Conservation (phyloP, 2,113 vertebrate genomes). For the Paracanthobrama guichenoti region DNA sequence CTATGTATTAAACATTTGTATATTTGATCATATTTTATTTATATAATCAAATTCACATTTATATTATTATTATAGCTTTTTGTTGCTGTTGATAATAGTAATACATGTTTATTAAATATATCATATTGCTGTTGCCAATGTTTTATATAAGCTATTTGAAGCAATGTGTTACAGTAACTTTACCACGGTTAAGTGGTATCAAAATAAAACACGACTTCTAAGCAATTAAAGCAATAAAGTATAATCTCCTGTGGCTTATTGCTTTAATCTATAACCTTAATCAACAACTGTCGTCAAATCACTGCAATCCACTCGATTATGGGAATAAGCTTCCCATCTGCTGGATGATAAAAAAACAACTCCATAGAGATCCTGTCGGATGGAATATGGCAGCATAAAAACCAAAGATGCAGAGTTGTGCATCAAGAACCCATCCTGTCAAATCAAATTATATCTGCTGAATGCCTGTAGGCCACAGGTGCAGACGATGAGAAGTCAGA, state of each 20-base stretch:
- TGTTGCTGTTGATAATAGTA: neutral
- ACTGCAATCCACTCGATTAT: neutral
- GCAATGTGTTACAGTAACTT: neutral
- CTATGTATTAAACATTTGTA: too few relatives aligned
- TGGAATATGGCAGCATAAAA: neutral
- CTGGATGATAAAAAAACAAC: neutral
- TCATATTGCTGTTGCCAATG: neutral
- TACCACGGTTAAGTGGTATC: neutral
- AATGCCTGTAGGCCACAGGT: conserved; percentile 17
- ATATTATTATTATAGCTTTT: neutral
- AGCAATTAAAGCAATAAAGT: neutral
- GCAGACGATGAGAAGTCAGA: conserved; percentile 4
- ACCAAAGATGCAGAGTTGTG: neutral
- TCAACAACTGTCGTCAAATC: conserved; percentile 6
- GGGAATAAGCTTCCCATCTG: conserved; percentile 18
- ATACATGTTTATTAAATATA: neutral
- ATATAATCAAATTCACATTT: neutral
- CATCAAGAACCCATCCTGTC: conserved; percentile 24
- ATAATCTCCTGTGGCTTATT: neutral
- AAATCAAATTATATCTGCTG: conserved; percentile 16
- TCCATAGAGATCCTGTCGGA: neutral
- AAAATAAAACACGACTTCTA: neutral
- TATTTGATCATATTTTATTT: neutral
- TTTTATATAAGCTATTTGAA: neutral
- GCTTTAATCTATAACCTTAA: conserved; percentile 9